These are phyloP conservation scores for Coelopa frigida DNA, from an alignment of 1,140 invertebrate species.

Conservation along the genomic window DNA sequence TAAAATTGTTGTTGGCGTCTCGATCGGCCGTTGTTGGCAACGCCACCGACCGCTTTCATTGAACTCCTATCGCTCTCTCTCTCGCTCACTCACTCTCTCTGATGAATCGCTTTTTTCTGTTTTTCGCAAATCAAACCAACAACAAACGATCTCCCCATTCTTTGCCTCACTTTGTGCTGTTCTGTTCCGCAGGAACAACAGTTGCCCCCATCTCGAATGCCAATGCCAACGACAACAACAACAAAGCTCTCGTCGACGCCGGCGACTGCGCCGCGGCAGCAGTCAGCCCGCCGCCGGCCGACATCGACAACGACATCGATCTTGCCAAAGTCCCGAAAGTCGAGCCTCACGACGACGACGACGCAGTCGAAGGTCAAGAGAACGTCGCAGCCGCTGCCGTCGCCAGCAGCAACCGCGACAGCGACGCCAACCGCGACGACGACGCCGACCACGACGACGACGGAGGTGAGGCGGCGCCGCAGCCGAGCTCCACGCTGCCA, in stretches of 20 bases:
- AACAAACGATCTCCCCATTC: too few species aligned
- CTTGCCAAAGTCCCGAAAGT: not conserved
- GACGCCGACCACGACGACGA: not conserved
- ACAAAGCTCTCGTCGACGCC: not conserved
- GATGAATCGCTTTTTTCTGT: too few species aligned
- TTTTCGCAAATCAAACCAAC: too few species aligned
- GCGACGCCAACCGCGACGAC: not conserved
- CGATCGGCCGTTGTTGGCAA: not conserved
- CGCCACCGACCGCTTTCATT: not conserved
- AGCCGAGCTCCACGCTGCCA: not conserved
- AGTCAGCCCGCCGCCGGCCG: too few species aligned
- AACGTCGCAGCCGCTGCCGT: too few species aligned
- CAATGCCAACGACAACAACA: not conserved
- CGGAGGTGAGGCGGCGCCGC: not conserved
- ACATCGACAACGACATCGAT: not conserved
- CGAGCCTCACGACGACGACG: not conserved
- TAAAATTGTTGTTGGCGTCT: too few species aligned
- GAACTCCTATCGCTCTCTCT: too few species aligned
- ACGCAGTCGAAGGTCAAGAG: not conserved
- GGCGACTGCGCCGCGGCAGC: not conserved
- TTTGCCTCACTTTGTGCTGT: constrained; percentile 10
- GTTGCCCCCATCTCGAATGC: constrained; percentile 1
- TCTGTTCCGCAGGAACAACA: constrained; percentile 12
- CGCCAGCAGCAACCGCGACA: not conserved
- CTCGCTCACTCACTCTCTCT: too few species aligned